Evolutionary conservation across 2,888 invertebrate genomes (phyloP).

Genomic region (Calephelis perditalis): DNA sequence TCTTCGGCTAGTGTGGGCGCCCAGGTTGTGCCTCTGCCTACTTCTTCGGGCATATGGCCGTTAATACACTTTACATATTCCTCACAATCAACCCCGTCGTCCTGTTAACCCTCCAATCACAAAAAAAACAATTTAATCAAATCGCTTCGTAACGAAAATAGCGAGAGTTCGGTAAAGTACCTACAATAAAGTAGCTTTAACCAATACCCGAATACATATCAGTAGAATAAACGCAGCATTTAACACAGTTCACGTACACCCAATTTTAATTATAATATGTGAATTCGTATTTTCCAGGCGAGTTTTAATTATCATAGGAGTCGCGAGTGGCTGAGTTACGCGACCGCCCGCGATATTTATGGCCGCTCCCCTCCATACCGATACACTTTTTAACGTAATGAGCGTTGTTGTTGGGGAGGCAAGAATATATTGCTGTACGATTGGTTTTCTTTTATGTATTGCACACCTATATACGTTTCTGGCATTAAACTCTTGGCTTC

Average conservation of each 20-base stretch:
- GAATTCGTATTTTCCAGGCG: constrained; percentile 72
- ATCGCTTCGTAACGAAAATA: no score
- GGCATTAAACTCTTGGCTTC: constrained; percentile 6
- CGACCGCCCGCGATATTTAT: constrained; percentile 79
- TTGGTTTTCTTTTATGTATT: constrained; percentile 39
- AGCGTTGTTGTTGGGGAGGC: constrained; percentile 55
- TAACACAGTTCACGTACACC: constrained; percentile 59
- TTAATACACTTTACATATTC: no score
- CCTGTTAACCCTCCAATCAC: no score
- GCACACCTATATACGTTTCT: constrained; percentile 15
- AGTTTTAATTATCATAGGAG: constrained; percentile 78
- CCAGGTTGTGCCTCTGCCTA: no score
- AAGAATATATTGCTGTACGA: constrained; percentile 37
- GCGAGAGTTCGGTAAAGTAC: not conserved
- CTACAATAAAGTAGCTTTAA: not conserved
- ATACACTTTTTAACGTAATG: constrained; percentile 78
- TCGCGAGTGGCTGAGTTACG: constrained; percentile 73
- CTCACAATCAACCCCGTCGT: no score
- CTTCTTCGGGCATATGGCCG: no score
- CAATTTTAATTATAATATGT: constrained; percentile 76
- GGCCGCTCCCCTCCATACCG: constrained; percentile 65
- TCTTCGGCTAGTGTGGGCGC: no score
- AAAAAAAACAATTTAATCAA: no score
- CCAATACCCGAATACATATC: constrained; percentile 1
- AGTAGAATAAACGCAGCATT: constrained; percentile 42